Evolutionary conservation across 2,113 vertebrate genomes (phyloP).

Genomic region (Dissostichus mawsoni): DNA sequence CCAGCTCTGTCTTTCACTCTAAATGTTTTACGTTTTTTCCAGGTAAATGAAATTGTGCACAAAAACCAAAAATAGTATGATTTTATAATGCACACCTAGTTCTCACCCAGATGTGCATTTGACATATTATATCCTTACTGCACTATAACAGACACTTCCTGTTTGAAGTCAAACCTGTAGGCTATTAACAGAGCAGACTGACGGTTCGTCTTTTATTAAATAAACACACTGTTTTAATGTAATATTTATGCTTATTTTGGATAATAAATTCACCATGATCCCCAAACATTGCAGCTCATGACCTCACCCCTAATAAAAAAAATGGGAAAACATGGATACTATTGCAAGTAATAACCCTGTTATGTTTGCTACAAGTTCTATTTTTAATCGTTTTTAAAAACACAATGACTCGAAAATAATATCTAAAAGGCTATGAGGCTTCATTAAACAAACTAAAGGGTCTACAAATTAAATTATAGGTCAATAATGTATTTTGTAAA

Average conservation of each 20-base stretch:
- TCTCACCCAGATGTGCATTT: not conserved
- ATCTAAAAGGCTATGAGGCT: not conserved
- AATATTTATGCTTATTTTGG: conserved; percentile 25
- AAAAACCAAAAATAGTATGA: conserved; percentile 16
- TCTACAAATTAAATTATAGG: not conserved
- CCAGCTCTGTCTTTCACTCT: not conserved
- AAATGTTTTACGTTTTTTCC: not conserved
- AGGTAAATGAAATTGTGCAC: conserved; percentile 45
- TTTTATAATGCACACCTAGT: not conserved
- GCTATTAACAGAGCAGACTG: not conserved
- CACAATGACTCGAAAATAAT: not conserved
- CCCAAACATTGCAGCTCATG: not conserved
- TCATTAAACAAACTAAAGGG: not conserved
- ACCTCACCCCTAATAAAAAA: not conserved
- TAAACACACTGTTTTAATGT: conserved; percentile 11
- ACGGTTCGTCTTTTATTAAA: not conserved
- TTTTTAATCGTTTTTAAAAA: not conserved
- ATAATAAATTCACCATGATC: conserved; percentile 17
- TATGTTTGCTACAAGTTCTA: not conserved
- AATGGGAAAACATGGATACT: not conserved
- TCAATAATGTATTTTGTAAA: not conserved
- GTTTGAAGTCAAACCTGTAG: conserved; percentile 34
- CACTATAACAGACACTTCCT: conserved; percentile 5
- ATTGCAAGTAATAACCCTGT: not conserved
- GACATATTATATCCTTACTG: not conserved